A percentile compares a stretch with the other conserved stretches of the same genome.
These are phyloP conservation scores for Mya arenaria DNA, from an alignment of 1,140 invertebrate genomes.

Conservation along the genomic window DNA sequence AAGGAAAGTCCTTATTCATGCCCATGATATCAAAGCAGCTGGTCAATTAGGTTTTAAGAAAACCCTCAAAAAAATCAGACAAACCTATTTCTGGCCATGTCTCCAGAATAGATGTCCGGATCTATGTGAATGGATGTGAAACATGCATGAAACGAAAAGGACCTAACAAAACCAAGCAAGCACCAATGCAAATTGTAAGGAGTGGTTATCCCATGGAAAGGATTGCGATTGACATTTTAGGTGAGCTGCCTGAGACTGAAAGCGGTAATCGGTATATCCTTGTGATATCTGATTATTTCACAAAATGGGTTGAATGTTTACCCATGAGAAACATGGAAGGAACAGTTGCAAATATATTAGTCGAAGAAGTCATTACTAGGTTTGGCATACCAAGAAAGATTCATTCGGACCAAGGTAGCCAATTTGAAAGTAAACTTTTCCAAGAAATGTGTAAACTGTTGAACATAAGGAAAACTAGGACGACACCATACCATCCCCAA, in stretches of 20 bases:
- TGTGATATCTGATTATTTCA: conserved; percentile 79
- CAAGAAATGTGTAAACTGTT: conserved; percentile 37
- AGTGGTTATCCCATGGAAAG: conserved; percentile 47
- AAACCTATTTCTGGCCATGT: conserved; percentile 41
- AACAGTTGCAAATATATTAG: conserved; percentile 70
- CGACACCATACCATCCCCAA: conserved; percentile 55
- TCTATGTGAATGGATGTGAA: conserved; percentile 31
- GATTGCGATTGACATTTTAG: conserved; percentile 57
- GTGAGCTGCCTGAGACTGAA: conserved; percentile 54
- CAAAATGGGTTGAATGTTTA: conserved; percentile 78
- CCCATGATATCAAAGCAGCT: conserved; percentile 23
- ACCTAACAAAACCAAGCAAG: conserved; percentile 19
- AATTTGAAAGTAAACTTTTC: conserved; percentile 43
- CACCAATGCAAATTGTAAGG: conserved; percentile 31
- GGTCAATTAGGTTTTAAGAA: conserved; percentile 37
- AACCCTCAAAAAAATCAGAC: conserved; percentile 26
- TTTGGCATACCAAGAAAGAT: conserved; percentile 34
- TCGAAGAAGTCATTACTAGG: conserved; percentile 34
- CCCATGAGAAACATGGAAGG: conserved; percentile 63
- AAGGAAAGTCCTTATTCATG: background rate
- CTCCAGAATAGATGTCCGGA: conserved; percentile 12
- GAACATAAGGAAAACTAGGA: conserved; percentile 32
- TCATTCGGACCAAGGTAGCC: conserved; percentile 51
- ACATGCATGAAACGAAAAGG: conserved; percentile 30
- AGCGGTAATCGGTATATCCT: conserved; percentile 74